Base-by-base conservation (phyloP, 2,113 vertebrate genomes). In the Salvator merianae region DNA sequence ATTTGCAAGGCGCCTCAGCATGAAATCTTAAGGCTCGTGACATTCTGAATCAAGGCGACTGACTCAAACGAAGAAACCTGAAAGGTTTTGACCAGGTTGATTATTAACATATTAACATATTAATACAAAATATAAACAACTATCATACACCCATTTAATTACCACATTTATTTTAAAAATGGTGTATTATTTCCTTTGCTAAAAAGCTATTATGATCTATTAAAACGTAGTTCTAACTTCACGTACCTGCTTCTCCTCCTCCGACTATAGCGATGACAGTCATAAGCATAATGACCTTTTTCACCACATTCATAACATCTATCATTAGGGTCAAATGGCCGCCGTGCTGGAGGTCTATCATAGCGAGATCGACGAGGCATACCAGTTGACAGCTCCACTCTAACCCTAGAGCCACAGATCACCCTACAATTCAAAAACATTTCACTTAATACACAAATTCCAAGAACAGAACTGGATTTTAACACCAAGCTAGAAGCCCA, bases 21-120 rank as follows among this genome's bases (percentile, higher is more conserved):
- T 95, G 96, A 97, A 96, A 97, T 97, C 97, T 96, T 97, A 97
- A 97, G 97, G 97, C 96, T 97, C 96, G 96, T 97, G 97, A 97
- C 96, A 97, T 97, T 97, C 97, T 97, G 97, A 98, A 98, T 97
- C 97, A 97, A 97, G 97, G 96, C 96, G 97, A 97, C 96, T 97
- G 97, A 97, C 96, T 97, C 97, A 97, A 98, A 97, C 97, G 97
- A 97, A 97, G 97, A 97, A 97, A 98, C 97, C 97, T 97, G 97
- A 97, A 98, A 98, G 96, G 97, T 97, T 97, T 97, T 97, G 97
- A 98, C 97, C 97, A 97, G 97, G 96, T 97, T 96, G 97, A 97
- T 97, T 95, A 96, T 97, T 97, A 97, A 97, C 91, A 96, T 96
- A 96, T 88, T 94, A 97, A 96, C 94, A 97, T 93, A 95, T 94